Conservation (phyloP, 1,140 invertebrate species). For the Bombus ignitus region DNA sequence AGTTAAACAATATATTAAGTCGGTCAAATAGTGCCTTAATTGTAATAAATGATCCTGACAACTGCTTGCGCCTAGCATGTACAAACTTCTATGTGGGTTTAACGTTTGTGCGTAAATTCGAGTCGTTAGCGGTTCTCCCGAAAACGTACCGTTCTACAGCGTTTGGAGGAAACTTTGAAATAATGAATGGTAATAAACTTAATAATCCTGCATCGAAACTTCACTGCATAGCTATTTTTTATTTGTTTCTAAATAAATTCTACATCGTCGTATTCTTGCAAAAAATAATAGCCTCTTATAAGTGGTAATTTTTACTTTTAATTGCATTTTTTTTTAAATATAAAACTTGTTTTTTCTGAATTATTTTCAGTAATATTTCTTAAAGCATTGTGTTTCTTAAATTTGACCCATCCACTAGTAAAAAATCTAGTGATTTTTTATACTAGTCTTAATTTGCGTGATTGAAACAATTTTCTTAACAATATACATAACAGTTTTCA, state of each 20-base stretch:
- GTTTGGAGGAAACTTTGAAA: background rate
- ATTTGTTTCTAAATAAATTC: background rate
- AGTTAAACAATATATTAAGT: slow-evolving; percentile 21
- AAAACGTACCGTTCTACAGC: background rate
- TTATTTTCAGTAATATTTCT: background rate
- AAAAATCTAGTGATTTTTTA: too few relatives aligned
- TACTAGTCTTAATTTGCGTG: too few relatives aligned
- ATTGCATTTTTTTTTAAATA: background rate
- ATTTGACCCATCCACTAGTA: too few relatives aligned
- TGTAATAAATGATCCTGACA: slow-evolving; percentile 31
- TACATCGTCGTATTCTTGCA: background rate
- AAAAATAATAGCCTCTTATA: background rate
- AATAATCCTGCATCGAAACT: too few relatives aligned
- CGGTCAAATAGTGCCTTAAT: background rate
- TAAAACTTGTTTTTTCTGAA: background rate
- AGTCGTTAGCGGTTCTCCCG: slow-evolving; percentile 41
- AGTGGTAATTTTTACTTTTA: background rate
- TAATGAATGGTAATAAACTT: slow-evolving; percentile 34
- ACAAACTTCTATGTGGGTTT: slow-evolving; percentile 25
- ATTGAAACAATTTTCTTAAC: too few relatives aligned
- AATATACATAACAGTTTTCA: too few relatives aligned
- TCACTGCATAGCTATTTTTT: background rate
- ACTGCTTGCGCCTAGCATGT: slow-evolving; percentile 22
- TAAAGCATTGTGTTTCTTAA: background rate
- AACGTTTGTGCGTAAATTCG: slow-evolving; percentile 31